phyloP scores from a whole-genome alignment of 2,113 vertebrate genomes.

The Ahaetulla prasina region DNA sequence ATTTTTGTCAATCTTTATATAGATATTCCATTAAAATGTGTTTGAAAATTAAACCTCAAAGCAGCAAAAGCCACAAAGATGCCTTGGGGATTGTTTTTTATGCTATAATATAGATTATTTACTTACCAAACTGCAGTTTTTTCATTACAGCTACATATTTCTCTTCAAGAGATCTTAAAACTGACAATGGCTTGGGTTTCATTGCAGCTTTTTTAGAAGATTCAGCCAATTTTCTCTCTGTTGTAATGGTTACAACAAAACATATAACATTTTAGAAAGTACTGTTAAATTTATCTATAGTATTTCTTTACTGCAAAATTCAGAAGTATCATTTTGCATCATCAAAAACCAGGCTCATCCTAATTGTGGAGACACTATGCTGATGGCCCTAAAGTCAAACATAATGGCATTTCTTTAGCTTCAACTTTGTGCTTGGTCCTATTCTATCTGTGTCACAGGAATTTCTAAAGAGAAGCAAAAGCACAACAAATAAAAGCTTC shows the following conservation, averaged over 20 bases:
- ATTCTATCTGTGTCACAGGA: background rate
- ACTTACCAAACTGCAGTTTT: slow-evolving; percentile 97
- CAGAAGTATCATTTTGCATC: background rate
- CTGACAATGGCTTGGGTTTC: slow-evolving; percentile 88
- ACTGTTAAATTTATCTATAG: background rate
- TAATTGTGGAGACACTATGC: background rate
- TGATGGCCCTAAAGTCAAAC: background rate
- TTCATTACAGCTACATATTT: slow-evolving; percentile 96
- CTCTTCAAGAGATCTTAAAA: slow-evolving; percentile 92
- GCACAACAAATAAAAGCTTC: background rate
- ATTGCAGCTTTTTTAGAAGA: slow-evolving; percentile 82
- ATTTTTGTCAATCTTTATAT: background rate
- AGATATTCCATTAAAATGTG: background rate
- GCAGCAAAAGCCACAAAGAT: background rate
- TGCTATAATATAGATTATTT: slow-evolving; percentile 5
- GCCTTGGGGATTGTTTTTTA: slow-evolving; percentile 3
- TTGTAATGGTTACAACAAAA: slow-evolving; percentile 44
- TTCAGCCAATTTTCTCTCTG: slow-evolving; percentile 95
- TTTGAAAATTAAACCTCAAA: background rate
- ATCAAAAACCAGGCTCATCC: background rate
- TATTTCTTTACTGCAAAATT: background rate
- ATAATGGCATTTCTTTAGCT: background rate
- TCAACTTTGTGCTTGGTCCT: background rate
- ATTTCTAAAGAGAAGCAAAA: background rate
- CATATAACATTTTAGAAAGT: background rate